Evolutionary conservation across 1,140 invertebrate genomes (phyloP).

Genomic region (Lordiphosa stackelbergi): DNA sequence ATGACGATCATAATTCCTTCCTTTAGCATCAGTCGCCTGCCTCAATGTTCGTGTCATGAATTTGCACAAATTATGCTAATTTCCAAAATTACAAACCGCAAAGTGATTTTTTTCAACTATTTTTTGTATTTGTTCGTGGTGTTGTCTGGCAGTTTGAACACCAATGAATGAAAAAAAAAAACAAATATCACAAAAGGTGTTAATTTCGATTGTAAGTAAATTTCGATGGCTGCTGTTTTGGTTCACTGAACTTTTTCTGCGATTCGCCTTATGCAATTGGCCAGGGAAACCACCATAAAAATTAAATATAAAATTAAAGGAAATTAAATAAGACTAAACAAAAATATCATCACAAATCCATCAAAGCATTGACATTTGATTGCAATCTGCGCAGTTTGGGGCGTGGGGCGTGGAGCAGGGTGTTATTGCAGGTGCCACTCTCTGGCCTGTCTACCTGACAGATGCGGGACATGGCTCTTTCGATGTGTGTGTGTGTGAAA

Average conservation of each 20-base stretch:
- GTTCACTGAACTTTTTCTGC: slow-evolving; percentile 57
- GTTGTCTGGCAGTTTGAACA: slow-evolving; percentile 21
- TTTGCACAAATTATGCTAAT: slow-evolving; percentile 75
- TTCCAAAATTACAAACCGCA: slow-evolving; percentile 68
- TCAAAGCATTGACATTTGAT: slow-evolving; percentile 40
- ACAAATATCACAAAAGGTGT: slow-evolving; percentile 58
- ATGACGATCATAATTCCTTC: slow-evolving; percentile 41
- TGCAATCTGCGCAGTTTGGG: slow-evolving; percentile 17
- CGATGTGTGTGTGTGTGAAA: slow-evolving; percentile 30
- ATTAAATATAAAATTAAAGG: slow-evolving; percentile 10
- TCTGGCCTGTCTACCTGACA: slow-evolving; percentile 26
- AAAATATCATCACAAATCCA: slow-evolving; percentile 48
- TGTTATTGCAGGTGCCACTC: slow-evolving; percentile 41
- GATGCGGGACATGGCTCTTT: slow-evolving; percentile 32
- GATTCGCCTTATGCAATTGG: slow-evolving; percentile 35
- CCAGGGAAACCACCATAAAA: slow-evolving; percentile 5
- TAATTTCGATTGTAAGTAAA: slow-evolving; percentile 71
- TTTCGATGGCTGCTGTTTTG: slow-evolving; percentile 24
- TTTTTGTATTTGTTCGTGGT: slow-evolving; percentile 21
- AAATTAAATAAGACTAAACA: slow-evolving; percentile 5
- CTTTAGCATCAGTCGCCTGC: slow-evolving; percentile 7
- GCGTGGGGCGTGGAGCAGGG: slow-evolving; percentile 6
- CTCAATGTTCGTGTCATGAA: slow-evolving; percentile 64
- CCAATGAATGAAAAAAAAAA: slow-evolving; percentile 24
- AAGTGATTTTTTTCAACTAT: slow-evolving; percentile 45